Evolutionary conservation across 2,797 vertebrate species (phyloP).

Genomic region (Arnoldichthys spilopterus): DNA sequence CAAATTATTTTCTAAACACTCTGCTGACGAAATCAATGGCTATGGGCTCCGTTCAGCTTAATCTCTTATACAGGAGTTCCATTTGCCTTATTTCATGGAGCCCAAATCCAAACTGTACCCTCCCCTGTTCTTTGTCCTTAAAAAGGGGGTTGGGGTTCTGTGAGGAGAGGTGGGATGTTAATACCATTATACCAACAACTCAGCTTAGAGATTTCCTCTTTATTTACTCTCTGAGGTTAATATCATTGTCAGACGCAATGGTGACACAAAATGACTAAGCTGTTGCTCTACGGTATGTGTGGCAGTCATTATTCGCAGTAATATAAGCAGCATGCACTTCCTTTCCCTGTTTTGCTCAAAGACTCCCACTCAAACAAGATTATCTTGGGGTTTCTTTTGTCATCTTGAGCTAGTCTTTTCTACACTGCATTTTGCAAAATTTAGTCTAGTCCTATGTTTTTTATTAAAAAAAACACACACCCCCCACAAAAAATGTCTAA

Average conservation of each 20-base stretch:
- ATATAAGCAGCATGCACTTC: constrained; percentile 39
- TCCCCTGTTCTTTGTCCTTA: background rate
- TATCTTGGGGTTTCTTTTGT: constrained; percentile 29
- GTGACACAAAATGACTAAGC: constrained; percentile 34
- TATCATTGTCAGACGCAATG: constrained; percentile 28
- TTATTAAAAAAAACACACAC: constrained; percentile 1
- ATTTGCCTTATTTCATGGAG: background rate
- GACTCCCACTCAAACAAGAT: constrained; percentile 53
- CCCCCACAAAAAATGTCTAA: background rate
- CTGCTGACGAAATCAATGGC: background rate
- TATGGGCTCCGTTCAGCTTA: background rate
- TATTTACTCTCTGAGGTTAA: constrained; percentile 29
- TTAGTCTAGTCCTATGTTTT: constrained; percentile 7
- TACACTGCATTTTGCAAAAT: constrained; percentile 13
- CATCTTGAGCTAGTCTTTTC: constrained; percentile 22
- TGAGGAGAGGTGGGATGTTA: constrained; percentile 32
- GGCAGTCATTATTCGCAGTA: constrained; percentile 30
- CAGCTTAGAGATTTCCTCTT: constrained; percentile 39
- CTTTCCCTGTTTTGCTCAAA: constrained; percentile 51
- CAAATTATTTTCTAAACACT: background rate
- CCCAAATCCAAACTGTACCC: background rate
- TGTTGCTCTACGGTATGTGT: constrained; percentile 18
- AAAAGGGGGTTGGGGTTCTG: too few species aligned
- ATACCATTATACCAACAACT: constrained; percentile 33
- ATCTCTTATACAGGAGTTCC: background rate